Base-by-base conservation (phyloP, 2,797 vertebrate genomes). In the Borostomias antarcticus region DNA sequence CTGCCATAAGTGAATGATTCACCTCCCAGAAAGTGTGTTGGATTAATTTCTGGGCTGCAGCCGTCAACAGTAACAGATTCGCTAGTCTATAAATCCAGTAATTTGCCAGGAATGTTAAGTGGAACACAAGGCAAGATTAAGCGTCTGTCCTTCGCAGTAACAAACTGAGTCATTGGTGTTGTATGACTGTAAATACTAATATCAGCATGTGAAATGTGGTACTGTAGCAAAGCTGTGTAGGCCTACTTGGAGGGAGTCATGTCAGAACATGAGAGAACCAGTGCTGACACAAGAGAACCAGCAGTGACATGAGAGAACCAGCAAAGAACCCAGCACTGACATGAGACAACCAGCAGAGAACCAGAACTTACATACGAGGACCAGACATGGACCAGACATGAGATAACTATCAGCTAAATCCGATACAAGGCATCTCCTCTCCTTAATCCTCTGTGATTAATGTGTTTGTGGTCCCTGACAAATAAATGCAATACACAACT, bases 121-220 rank as follows among this genome's bases (percentile, higher is more conserved):
- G 74, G 72, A 75, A 82, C 79, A 82, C 77, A 78, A 79, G 66
- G 74, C 71, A 58, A 80, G 85, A 89, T 90, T 88, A 90, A 70
- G 77, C 72, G 77, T 77, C 77, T 73, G 70, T 84, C 78, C 83
- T 85, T 74, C 72, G 76, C 79, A 79, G 75, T 73, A 80, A 82
- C 80, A 77, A 83, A 87, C 66, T 56, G 72, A 86, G 76, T 78
- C 75, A 82, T 68, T 79, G 74, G 75, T 68, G 57, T 62, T 72
- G 72, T 77, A 73, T 80, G 74, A 84, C 64, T 78, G 81, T 82
- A 87, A 90, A 91, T 81, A 83, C 79, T 76, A 75, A 81, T 81
- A 84, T 89, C 81, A 74, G 85, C 83, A 81, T 4, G 60, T 60
- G 72, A 82, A 65, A 69, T 85, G 59, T 78, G 73, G 76, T 77